phyloP scores from a whole-genome alignment of 2,113 vertebrate species.

The Xyrauchen texanus region DNA sequence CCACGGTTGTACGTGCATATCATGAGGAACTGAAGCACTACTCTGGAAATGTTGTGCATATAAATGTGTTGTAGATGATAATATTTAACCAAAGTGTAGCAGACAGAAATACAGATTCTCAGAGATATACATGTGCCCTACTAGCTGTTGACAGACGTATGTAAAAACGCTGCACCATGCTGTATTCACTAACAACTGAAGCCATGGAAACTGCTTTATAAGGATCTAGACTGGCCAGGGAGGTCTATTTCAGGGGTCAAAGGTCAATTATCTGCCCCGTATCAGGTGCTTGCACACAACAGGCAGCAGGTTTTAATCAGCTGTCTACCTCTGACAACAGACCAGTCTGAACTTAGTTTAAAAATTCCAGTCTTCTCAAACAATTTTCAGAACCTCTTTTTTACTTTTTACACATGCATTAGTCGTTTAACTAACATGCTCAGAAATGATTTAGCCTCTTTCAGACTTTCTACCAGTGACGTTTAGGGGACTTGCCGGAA shows the following conservation, averaged over 20 bases:
- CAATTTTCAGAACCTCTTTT: slow-evolving; percentile 59
- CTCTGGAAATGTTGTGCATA: slow-evolving; percentile 48
- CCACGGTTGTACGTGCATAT: slow-evolving; percentile 55
- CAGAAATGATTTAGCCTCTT: slow-evolving; percentile 44
- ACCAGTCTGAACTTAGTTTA: slow-evolving; percentile 4
- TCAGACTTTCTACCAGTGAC: slow-evolving; percentile 54
- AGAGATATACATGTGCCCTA: slow-evolving; percentile 10
- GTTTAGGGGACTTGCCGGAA: background rate
- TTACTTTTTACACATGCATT: slow-evolving; percentile 51
- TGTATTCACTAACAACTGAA: slow-evolving; percentile 40
- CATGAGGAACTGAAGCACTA: slow-evolving; percentile 49
- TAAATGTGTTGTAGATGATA: slow-evolving; percentile 54
- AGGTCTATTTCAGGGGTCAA: slow-evolving; percentile 47
- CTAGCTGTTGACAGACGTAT: slow-evolving; percentile 18
- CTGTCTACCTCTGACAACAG: slow-evolving; percentile 43
- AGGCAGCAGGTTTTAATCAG: slow-evolving; percentile 44
- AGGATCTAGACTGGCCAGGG: slow-evolving; percentile 1
- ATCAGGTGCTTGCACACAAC: slow-evolving; percentile 58
- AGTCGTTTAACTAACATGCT: slow-evolving; percentile 21
- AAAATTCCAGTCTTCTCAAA: slow-evolving; percentile 7
- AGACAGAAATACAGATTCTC: slow-evolving; percentile 12
- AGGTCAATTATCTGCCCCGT: slow-evolving; percentile 44
- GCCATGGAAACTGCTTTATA: slow-evolving; percentile 39
- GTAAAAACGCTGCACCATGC: slow-evolving; percentile 15
- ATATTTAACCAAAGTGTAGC: slow-evolving; percentile 67